Base-by-base conservation (phyloP, 2,113 vertebrate genomes). In the Stegostoma tigrinum region DNA sequence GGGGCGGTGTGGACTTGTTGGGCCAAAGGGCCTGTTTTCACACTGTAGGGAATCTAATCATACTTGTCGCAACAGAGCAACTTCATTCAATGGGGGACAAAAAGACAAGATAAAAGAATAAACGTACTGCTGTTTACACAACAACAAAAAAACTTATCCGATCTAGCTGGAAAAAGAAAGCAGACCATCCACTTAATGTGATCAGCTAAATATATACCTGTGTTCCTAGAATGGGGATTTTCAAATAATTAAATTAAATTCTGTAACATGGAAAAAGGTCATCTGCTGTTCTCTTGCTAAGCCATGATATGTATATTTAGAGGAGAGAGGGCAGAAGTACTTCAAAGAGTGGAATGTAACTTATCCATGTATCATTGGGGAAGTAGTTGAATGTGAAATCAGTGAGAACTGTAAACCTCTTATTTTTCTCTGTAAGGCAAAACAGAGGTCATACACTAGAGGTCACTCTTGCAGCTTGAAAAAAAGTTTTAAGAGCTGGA, bases 211-310 rank as follows among this genome's bases (percentile, higher is more conserved):
- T 67, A 67, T 94, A 38, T 12, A 61, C 86, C 45, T 23, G 23
- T 55, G 86, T 94, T 66, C 61, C 61, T 23, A 21, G 91, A 94
- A n/a, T 67, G 42, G 91, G n/a, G 19, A 94, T 68, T 68, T 55
- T 89, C 86, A 89, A 89, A 48, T 89, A 89, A 89, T 89, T 89
- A 48, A 94, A 42, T 68, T 94, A 48, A 61, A 61, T 52, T 94
- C n/a, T 67, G 61, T 94, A 38, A 66, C 5, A 7, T 67, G 61
- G 61, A 42, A 94, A 0, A 66, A 94, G 30, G 30, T 64, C 55
- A 90, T 93, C 34, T 93, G 93, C 42, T 23, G 24, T 38, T 30
- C 7, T 38, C 24, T 48, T 70, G 67, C 23, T 42, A 94, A 45
- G 42, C 38, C 8, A 94, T 70, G 38, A 70, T 48, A n/a, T 67